A percentile compares a stretch with the other conserved stretches of the same genome.
phyloP scores from a whole-genome alignment of 2,797 vertebrate genomes.

The Orientallactaga sibirica region DNA sequence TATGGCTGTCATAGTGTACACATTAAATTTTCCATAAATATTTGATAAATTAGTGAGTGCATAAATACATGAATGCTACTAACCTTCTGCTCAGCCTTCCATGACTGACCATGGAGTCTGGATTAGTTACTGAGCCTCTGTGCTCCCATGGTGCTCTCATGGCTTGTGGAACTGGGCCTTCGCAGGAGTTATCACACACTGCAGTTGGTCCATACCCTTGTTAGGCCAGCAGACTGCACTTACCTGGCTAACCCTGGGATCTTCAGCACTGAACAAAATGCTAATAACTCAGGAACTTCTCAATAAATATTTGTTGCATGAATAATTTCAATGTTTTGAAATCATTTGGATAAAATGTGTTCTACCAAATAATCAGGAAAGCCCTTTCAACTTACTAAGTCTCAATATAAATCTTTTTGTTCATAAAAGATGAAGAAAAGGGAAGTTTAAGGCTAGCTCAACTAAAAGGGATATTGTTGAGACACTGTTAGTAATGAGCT shows the following conservation, averaged over 20 bases:
- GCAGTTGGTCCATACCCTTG: neutral
- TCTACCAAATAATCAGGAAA: conserved; percentile 5
- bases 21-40: conserved; percentile 17
- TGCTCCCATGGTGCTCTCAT: neutral
- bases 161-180: neutral
- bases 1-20: neutral
- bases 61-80: neutral
- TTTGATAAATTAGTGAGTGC: conserved; percentile 34
- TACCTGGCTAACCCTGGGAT: neutral
- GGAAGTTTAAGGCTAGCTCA: neutral
- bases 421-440: conserved; percentile 28
- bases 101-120: neutral
- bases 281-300: conserved; percentile 7
- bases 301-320: conserved; percentile 17
- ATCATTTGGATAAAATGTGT: conserved; percentile 10
- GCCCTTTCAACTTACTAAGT: neutral
- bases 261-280: neutral
- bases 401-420: neutral
- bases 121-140: neutral
- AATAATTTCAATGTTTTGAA: conserved; percentile 54
- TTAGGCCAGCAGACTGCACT: neutral
- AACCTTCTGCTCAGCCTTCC: conserved; percentile 7
- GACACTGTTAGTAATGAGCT: conserved; percentile 12
- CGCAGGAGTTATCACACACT: neutral
- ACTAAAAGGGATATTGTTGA: neutral